These are phyloP conservation scores for Arenaria interpres DNA, from an alignment of 2,113 vertebrate genomes.

Conservation along the genomic window DNA sequence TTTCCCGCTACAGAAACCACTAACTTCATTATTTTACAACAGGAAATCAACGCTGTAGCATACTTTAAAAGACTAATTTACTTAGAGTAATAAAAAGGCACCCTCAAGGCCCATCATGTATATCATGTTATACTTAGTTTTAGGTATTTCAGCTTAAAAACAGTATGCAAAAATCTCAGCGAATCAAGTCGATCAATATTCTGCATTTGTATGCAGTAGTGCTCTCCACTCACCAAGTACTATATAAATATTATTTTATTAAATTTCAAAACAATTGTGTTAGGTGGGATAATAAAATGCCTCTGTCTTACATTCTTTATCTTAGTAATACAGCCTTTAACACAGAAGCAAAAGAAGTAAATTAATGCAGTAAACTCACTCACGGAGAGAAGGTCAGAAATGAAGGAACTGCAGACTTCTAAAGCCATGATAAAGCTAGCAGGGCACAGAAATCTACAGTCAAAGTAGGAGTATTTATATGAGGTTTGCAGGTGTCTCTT, in stretches of 20 bases:
- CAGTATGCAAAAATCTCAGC: not conserved
- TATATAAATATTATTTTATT: conserved; percentile 39
- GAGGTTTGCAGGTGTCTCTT: not conserved
- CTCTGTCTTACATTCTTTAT: not conserved
- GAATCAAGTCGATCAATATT: conserved; percentile 12
- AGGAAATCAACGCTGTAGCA: not conserved
- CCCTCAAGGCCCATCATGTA: conserved; percentile 14
- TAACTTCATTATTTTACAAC: conserved; percentile 45
- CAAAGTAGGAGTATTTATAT: not conserved
- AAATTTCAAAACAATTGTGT: conserved; percentile 25
- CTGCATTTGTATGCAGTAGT: not conserved
- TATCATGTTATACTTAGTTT: not conserved
- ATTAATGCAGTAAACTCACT: not conserved
- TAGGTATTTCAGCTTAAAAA: conserved; percentile 24
- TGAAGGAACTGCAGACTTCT: not conserved
- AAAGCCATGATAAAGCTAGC: not conserved
- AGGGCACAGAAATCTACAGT: not conserved
- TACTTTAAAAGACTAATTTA: conserved; percentile 55
- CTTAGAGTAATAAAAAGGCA: conserved; percentile 44
- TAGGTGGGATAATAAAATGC: conserved; percentile 1
- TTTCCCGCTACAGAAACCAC: not conserved
- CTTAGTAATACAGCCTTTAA: not conserved
- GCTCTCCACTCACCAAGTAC: not conserved
- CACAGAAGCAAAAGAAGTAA: not conserved
- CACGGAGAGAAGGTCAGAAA: not conserved